phyloP scores from a whole-genome alignment of 1,140 invertebrate genomes.

The Drosophila santomea region DNA sequence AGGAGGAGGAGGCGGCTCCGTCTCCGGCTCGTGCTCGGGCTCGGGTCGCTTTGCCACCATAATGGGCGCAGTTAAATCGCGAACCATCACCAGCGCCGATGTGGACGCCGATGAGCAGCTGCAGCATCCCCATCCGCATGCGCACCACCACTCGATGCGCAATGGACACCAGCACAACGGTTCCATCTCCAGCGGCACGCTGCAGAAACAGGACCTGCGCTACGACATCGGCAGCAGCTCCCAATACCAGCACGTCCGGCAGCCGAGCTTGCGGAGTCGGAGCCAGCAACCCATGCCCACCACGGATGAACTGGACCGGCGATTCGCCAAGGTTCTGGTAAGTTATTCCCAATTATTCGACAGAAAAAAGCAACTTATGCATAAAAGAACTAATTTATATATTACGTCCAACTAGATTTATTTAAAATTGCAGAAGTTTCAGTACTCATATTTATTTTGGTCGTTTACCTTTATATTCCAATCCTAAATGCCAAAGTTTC shows the following conservation, averaged over 20 bases:
- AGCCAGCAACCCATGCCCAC: conserved; percentile 95
- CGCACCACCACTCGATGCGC: conserved; percentile 55
- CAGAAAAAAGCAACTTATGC: too few species aligned
- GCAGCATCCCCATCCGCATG: conserved; percentile 42
- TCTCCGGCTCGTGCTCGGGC: conserved; percentile 27
- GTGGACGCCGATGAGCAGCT: conserved; percentile 58
- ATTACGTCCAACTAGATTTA: too few species aligned
- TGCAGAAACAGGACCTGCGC: conserved; percentile 79
- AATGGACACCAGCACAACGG: conserved; percentile 58
- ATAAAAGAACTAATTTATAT: too few species aligned
- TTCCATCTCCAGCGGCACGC: conserved; percentile 39
- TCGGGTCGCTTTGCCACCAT: conserved; percentile 73
- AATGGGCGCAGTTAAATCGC: conserved; percentile 82
- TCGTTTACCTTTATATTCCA: too few species aligned
- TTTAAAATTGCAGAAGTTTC: too few species aligned
- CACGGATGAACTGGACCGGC: conserved; percentile 93
- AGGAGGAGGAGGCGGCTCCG: conserved; percentile 25
- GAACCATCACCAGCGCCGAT: conserved; percentile 67
- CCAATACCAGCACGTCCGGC: conserved; percentile 85
- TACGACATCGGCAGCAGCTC: conserved; percentile 80
- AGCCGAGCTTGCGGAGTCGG: conserved; percentile 90
- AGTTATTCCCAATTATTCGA: conserved; percentile 84
- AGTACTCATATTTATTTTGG: too few species aligned
- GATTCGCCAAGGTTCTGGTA: conserved; percentile 98
- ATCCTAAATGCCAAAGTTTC: too few species aligned